Base-by-base conservation (phyloP, 92 coral and sea anemone species). In the Zoanthus gigantus region DNA sequence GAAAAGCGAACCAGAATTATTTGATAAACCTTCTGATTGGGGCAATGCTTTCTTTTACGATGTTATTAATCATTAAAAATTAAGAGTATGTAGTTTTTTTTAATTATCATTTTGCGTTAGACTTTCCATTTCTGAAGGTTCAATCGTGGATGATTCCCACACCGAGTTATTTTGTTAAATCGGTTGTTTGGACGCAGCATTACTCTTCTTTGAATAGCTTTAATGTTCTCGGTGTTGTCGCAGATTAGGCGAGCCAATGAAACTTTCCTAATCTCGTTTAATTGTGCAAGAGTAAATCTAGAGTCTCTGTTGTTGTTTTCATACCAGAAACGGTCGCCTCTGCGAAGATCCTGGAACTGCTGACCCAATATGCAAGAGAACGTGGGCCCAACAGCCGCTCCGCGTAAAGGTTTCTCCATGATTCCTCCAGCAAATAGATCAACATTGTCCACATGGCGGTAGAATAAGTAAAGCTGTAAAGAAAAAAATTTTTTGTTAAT, bases 311-410 rank as follows among this genome's bases (percentile, higher is more conserved):
- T 31, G 10, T 29, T 4, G 2, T 12, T 77, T 34, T 77, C 82
- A 46, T 77, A 77, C 82, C 82, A 77, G 45, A 77, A 77, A 15
- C 82, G 82, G 48, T 77, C 82, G n/a, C 82, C 82, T 29, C 82
- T 54, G 68, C 82, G 82, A 9, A 77, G 13, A 28, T 77, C 82
- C 5, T 45, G 68, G 23, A 77, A 77, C 47, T 77, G 82, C 29
- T 23, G 18, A 8, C 66, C 82, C 47, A 77, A 31, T 16, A 77
- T 50, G 44, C 82, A 77, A 32, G 82, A 29, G 9, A 77, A 54
- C 17, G 82, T 77, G 3, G 82, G 82, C 15, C 82, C 82, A 30
- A 77, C 48, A 2, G 68, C 82, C 32, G 28, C 47, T 4, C 69
- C 68, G 1, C 67, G 47, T 2, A 77, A 11, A 0, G 82, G 82